A percentile compares a stretch with the other conserved stretches of the same genome.
phyloP scores from a whole-genome alignment of 2,797 vertebrate genomes.

The Clarias platycephalus region DNA sequence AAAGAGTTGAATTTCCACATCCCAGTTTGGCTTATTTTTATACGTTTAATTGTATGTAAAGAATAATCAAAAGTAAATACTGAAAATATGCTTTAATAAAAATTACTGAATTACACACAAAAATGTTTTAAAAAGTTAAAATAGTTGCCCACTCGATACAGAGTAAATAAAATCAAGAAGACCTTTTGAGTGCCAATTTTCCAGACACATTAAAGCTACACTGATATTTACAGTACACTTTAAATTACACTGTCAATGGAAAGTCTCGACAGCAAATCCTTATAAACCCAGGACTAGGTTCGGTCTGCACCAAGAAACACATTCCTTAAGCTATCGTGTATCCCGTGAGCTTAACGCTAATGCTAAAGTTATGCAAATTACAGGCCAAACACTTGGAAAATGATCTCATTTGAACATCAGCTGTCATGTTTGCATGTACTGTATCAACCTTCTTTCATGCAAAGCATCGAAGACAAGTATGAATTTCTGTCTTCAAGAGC shows the following conservation, averaged over 20 bases:
- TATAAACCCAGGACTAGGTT: constrained; percentile 2
- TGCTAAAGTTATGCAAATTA: constrained; percentile 46
- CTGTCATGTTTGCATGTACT: constrained; percentile 46
- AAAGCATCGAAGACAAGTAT: constrained; percentile 58
- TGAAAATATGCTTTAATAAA: not conserved
- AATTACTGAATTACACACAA: not conserved
- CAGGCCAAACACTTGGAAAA: constrained; percentile 36
- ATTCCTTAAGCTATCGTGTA: constrained; percentile 29
- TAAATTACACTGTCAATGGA: not conserved
- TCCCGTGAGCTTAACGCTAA: constrained; percentile 37
- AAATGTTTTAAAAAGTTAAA: not conserved
- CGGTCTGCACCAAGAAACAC: constrained; percentile 16
- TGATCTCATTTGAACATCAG: constrained; percentile 40
- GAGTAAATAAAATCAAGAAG: not conserved
- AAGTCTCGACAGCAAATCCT: not conserved
- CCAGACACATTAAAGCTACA: constrained; percentile 5
- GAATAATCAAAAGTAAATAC: not conserved
- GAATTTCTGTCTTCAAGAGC: constrained; percentile 66
- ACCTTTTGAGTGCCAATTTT: not conserved
- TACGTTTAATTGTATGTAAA: not conserved
- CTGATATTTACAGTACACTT: not conserved
- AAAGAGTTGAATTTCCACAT: not conserved
- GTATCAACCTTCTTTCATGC: constrained; percentile 34
- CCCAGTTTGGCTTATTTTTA: not conserved
- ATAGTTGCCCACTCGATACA: not conserved